A percentile compares a stretch with the other conserved stretches of the same genome.
These are phyloP conservation scores for Spheniscus mendiculus DNA, from an alignment of 2,113 vertebrate species.

Conservation along the genomic window DNA sequence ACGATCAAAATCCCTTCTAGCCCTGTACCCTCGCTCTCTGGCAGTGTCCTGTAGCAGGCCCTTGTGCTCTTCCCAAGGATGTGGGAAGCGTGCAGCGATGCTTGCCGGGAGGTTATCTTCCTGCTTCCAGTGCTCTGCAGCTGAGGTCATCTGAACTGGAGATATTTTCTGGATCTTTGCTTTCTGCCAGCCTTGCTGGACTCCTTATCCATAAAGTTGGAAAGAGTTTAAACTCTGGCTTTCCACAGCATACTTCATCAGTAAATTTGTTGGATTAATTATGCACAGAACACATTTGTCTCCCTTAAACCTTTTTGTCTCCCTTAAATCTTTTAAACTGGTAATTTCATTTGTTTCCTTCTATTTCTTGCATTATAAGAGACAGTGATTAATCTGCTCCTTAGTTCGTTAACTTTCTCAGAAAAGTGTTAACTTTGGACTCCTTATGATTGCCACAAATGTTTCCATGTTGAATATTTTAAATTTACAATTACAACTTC, in stretches of 20 bases:
- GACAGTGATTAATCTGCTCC: neutral
- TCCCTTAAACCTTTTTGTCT: neutral
- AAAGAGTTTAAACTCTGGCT: neutral
- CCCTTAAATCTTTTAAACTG: neutral
- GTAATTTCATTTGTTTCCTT: neutral
- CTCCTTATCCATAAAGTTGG: neutral
- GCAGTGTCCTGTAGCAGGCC: neutral
- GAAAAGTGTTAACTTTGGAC: neutral
- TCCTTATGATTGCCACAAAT: neutral
- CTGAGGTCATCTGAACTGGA: neutral
- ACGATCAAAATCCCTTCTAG: neutral
- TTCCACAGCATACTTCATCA: neutral
- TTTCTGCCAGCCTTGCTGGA: neutral
- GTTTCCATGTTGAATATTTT: neutral
- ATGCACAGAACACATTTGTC: neutral
- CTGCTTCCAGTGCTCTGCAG: neutral
- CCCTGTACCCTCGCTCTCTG: neutral
- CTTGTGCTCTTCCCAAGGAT: rapidly evolving
- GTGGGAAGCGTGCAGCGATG: rapidly evolving
- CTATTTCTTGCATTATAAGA: neutral
- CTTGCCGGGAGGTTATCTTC: neutral
- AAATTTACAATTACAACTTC: neutral
- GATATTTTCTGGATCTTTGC: neutral
- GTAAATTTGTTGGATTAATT: neutral
- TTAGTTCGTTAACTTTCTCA: neutral